These are phyloP conservation scores for Hippopotamyrus pictus DNA, from an alignment of 2,797 vertebrate species.

Conservation along the genomic window DNA sequence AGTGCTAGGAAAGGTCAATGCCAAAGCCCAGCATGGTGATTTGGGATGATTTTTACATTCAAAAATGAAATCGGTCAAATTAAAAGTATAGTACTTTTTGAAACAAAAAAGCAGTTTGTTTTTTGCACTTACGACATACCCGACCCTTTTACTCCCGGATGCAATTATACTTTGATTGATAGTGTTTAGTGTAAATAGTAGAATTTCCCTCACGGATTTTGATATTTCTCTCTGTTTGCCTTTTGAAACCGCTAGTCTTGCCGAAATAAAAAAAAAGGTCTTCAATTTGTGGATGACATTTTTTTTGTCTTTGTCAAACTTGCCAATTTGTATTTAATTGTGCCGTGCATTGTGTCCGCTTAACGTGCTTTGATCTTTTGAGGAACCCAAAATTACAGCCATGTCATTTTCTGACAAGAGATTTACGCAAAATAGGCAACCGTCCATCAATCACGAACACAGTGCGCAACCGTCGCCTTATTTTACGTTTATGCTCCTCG, in stretches of 20 bases:
- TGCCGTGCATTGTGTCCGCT: conserved; percentile 42
- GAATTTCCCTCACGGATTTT: conserved; percentile 16
- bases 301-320: conserved; percentile 31
- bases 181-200: conserved; percentile 16
- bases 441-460: conserved; percentile 64
- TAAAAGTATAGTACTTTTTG: conserved; percentile 35
- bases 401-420: conserved; percentile 65
- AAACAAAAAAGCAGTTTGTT: conserved; percentile 30
- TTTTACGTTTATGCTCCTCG: conserved; percentile 44
- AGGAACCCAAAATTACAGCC: conserved; percentile 56
- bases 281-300: conserved; percentile 22
- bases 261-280: conserved; percentile 18
- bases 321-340: conserved; percentile 46
- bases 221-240: conserved; percentile 18
- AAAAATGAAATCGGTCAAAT: conserved; percentile 33
- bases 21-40: conserved; percentile 23
- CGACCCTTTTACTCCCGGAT: conserved; percentile 24
- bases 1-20: conserved; percentile 23
- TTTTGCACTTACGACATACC: conserved; percentile 31
- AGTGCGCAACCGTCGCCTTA: conserved; percentile 57
- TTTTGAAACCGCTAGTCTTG: conserved; percentile 17
- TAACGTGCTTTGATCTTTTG: conserved; percentile 46
- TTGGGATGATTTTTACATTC: conserved; percentile 24
- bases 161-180: conserved; percentile 26
- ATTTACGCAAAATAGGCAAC: conserved; percentile 60